Base-by-base conservation (phyloP, 1,140 invertebrate species). In the Hyposmocoma kahamanoa region DNA sequence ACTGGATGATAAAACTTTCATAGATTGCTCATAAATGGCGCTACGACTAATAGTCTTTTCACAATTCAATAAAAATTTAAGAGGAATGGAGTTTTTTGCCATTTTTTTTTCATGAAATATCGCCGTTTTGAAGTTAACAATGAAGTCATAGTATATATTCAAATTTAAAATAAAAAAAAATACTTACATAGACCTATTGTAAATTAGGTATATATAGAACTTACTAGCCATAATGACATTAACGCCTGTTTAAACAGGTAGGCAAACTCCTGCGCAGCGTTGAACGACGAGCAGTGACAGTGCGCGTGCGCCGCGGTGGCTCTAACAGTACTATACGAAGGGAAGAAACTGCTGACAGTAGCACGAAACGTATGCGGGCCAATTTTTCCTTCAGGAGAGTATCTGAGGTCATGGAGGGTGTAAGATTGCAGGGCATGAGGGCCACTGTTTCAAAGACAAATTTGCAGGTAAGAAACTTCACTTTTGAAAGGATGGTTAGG, bases 111-210 rank as follows among this genome's bases (percentile, higher is more conserved):
- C n/a, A n/a, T n/a, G n/a, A n/a, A n/a, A n/a, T n/a, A n/a, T n/a
- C n/a, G n/a, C n/a, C n/a, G n/a, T n/a, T n/a, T n/a, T n/a, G n/a
- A n/a, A n/a, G n/a, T n/a, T n/a, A n/a, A n/a, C n/a, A n/a, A n/a
- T 19, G 89, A 1, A 93, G 93, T 78, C 72, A 92, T 2, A 85
- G 92, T 11, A 91, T 90, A 64, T 87, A n/a, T n/a, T n/a, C n/a
- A n/a, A n/a, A n/a, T n/a, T n/a, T n/a, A n/a, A n/a, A n/a, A n/a
- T n/a, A n/a, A n/a, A n/a, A n/a, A n/a, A n/a, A n/a, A n/a, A n/a
- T n/a, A n/a, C n/a, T n/a, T n/a, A n/a, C n/a, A n/a, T n/a, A n/a
- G n/a, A n/a, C n/a, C n/a, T n/a, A n/a, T n/a, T n/a, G n/a, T n/a
- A n/a, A n/a, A n/a, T n/a, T n/a, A n/a, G n/a, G n/a, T n/a, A n/a